These are phyloP conservation scores for Aporophyla nigra DNA, from an alignment of 2,888 invertebrate genomes.

Conservation along the genomic window DNA sequence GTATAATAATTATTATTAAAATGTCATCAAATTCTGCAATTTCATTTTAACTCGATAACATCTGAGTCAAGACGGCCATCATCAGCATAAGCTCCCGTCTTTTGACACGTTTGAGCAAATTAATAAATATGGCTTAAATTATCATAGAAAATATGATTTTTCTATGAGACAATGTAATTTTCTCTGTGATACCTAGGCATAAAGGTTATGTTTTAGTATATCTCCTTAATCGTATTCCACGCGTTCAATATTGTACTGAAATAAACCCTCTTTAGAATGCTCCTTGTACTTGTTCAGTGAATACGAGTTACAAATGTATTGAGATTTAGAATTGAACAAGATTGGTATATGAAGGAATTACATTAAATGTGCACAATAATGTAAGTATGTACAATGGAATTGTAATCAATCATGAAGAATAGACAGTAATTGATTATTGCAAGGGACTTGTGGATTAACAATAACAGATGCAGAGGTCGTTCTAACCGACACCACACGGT, in stretches of 20 bases:
- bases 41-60: too few species aligned
- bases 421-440: not conserved
- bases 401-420: not conserved
- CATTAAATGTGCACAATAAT: not conserved
- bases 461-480: too few species aligned
- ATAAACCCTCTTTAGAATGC: conserved; percentile 4
- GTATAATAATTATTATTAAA: too few species aligned
- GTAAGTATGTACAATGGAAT: not conserved
- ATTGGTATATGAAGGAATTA: not conserved
- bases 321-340: not conserved
- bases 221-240: not conserved
- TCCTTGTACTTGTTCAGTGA: conserved; percentile 19
- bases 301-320: not conserved
- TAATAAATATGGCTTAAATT: not conserved
- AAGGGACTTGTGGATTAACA: not conserved
- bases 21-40: too few species aligned
- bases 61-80: too few species aligned
- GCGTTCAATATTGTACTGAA: not conserved
- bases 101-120: not conserved
- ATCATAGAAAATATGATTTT: too few species aligned
- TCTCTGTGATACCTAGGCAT: too few species aligned
- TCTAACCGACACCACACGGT: too few species aligned
- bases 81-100: too few species aligned
- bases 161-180: not conserved
- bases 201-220: not conserved